phyloP scores from a whole-genome alignment of 2,888 invertebrate species.

The Acrobasis consociella region DNA sequence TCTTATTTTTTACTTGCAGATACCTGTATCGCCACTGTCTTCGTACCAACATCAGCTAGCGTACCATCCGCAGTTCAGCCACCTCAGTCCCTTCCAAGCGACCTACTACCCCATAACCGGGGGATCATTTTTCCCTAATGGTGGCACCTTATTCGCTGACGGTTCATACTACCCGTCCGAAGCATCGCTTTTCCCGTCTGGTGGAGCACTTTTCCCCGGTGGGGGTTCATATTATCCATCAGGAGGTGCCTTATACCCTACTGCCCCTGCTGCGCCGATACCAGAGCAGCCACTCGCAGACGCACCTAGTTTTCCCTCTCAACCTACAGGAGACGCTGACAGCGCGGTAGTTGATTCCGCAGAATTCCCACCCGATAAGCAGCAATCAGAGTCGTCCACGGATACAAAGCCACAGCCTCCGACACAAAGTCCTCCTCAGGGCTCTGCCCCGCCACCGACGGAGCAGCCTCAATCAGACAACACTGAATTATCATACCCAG shows the following conservation, averaged over 20 bases:
- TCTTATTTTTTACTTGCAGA: slow-evolving; percentile 45
- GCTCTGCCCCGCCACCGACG: slow-evolving; percentile 22
- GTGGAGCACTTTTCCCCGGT: slow-evolving; percentile 19
- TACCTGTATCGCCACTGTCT: slow-evolving; percentile 53
- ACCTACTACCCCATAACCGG: slow-evolving; percentile 52
- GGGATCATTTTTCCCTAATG: slow-evolving; percentile 50
- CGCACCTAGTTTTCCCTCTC: slow-evolving; percentile 40
- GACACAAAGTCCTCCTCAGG: slow-evolving; percentile 27
- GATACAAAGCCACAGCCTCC: slow-evolving; percentile 38
- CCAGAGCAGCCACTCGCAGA: slow-evolving; percentile 34
- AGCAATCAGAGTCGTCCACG: slow-evolving; percentile 37
- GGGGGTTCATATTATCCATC: slow-evolving; percentile 19
- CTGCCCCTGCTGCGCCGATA: slow-evolving; percentile 13
- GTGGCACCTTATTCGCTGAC: slow-evolving; percentile 15
- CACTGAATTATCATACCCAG: slow-evolving; percentile 24
- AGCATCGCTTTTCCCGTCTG: slow-evolving; percentile 21
- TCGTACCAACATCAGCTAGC: slow-evolving; percentile 56
- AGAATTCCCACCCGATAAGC: slow-evolving; percentile 48
- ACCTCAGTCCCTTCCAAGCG: slow-evolving; percentile 49
- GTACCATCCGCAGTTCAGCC: slow-evolving; percentile 53
- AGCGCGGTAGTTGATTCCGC: slow-evolving; percentile 70
- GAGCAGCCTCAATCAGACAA: slow-evolving; percentile 10
- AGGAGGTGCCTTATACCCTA: slow-evolving; percentile 21
- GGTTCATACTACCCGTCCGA: slow-evolving; percentile 11
- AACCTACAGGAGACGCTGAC: slow-evolving; percentile 59